Evolutionary conservation across 2,113 vertebrate species (phyloP).

Genomic region (Sprattus sprattus): DNA sequence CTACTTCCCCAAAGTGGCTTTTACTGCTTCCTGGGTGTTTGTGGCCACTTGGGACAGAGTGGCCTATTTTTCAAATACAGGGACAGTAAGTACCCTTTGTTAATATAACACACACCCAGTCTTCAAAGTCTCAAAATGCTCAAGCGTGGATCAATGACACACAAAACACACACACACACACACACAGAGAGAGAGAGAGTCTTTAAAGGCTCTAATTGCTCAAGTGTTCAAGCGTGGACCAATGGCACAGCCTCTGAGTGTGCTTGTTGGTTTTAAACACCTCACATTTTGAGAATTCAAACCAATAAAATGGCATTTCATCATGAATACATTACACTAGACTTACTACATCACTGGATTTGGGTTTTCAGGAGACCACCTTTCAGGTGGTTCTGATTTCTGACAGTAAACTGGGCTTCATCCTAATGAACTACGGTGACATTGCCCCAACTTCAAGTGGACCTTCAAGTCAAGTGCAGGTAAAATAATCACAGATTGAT

Average conservation of each 20-base stretch:
- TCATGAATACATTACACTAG: no score
- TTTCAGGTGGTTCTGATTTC: constrained; percentile 7
- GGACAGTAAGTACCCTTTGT: neutral
- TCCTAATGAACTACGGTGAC: neutral
- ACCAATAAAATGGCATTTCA: no score
- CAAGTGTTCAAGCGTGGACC: no score
- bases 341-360: neutral
- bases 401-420: neutral
- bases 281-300: no score
- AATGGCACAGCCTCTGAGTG: no score
- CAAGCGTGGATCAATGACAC: no score
- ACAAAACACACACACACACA: no score
- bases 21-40: neutral
- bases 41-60: neutral
- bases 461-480: neutral
- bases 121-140: no score
- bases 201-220: no score
- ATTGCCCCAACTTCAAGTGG: neutral
- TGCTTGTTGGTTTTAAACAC: no score
- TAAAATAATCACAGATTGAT: neutral
- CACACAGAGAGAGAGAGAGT: no score
- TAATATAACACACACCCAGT: no score
- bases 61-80: neutral
- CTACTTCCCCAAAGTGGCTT: neutral
- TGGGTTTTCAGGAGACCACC: neutral